Base-by-base conservation (phyloP, 2,113 vertebrate genomes). In the Entosphenus tridentatus region DNA sequence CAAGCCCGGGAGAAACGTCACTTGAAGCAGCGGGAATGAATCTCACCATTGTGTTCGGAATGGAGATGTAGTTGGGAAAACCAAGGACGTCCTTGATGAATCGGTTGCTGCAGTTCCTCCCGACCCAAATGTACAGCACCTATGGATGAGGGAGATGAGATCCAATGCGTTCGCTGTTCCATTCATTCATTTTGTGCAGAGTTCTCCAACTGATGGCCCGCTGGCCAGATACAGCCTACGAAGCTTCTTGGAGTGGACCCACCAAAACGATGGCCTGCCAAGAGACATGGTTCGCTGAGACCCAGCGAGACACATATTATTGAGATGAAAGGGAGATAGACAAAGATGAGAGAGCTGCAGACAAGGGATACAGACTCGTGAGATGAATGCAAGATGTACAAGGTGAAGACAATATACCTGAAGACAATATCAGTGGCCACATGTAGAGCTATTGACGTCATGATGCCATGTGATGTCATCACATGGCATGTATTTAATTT, bases 11-110 rank as follows among this genome's bases (percentile, higher is more conserved):
- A 70, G 14, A 55, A 12, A 57, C 13, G 3, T 13, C 12, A 56
- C 59, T 59, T 56, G 21, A 56, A 12, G 10, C 56, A 12, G 13
- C 11, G 13, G 9, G 17, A 16, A 59, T 56, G 9, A 14, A 18
- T 69, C 87, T 81, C 73, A 97, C 93, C 93, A 97, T 83, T 78
- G 80, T 89, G 73, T 83, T 78, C 70, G 92, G 89, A 68, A 98
- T 70, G 11, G 88, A 85, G 2, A 84, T 77, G 75, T 86, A 88
- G 81, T 82, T 81, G 3, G 83, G 81, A 72, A 74, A 88, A 56
- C 92, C 92, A 72, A 98, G 81, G n/a, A 95, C 87, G n/a, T 96
- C 87, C 71, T 83, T 79, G 74, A 96, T 84, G 78, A 95, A 98
- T 75, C 75, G 79, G 71, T 77, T 83, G n/a, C 78, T 80, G 79